phyloP scores from a whole-genome alignment of 2,888 invertebrate species.

The Oligia strigilis region DNA sequence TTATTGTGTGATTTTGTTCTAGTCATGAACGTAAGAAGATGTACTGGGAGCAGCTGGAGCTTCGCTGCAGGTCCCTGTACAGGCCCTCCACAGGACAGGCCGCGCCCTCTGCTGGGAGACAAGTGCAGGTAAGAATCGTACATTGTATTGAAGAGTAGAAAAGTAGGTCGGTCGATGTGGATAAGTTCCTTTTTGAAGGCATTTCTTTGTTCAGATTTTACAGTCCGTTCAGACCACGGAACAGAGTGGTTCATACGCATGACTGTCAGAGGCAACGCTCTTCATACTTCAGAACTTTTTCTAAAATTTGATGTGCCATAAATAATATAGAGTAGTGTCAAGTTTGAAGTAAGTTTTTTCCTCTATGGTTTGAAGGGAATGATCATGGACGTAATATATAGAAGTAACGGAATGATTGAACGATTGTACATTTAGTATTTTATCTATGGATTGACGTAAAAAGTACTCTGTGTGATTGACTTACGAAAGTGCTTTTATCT shows the following conservation, averaged over 20 bases:
- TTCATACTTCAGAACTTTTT: neutral
- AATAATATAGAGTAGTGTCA: neutral
- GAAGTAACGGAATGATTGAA: too few relatives aligned
- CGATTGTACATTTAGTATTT: too few relatives aligned
- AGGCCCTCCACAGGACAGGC: slow-evolving; percentile 81
- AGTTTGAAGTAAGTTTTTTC: neutral
- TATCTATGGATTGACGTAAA: too few relatives aligned
- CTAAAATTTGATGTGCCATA: neutral
- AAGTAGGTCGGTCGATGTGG: neutral
- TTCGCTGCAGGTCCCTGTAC: slow-evolving; percentile 95
- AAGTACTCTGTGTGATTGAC: too few relatives aligned
- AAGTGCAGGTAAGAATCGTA: slow-evolving; percentile 74
- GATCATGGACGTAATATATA: neutral
- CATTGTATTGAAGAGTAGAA: too few relatives aligned
- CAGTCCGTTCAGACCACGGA: too few relatives aligned
- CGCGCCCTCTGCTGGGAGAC: slow-evolving; percentile 75
- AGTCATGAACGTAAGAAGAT: slow-evolving; percentile 98
- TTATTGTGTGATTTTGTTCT: slow-evolving; percentile 55
- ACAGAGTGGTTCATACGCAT: neutral
- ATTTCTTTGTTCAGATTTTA: neutral
- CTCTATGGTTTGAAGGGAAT: too few relatives aligned
- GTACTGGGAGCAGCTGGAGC: slow-evolving; percentile 98
- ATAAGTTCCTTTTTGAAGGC: neutral
- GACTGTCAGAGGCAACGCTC: neutral
- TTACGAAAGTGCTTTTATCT: too few relatives aligned